phyloP scores from a whole-genome alignment of 2,888 invertebrate species.

The Melanostoma mellinum region DNA sequence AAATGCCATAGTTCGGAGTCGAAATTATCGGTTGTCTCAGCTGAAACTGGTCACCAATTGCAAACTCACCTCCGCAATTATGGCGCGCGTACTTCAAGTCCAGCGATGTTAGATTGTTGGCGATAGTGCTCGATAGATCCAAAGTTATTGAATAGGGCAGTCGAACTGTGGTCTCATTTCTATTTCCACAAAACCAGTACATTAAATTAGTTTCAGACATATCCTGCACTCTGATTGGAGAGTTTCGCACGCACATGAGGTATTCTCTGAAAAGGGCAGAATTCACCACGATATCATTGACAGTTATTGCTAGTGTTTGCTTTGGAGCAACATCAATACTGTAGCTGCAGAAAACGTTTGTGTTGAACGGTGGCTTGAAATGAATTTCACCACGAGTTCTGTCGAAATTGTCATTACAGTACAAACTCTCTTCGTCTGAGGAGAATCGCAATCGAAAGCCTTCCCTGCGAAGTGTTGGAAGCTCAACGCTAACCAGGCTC shows the following conservation, averaged over 20 bases:
- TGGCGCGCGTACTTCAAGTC: slow-evolving; percentile 84
- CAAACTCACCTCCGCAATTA: slow-evolving; percentile 87
- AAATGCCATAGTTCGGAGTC: slow-evolving; percentile 74
- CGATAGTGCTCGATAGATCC: slow-evolving; percentile 73
- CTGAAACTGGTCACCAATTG: slow-evolving; percentile 78
- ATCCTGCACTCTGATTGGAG: slow-evolving; percentile 75
- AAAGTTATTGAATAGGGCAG: slow-evolving; percentile 76
- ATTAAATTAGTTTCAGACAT: slow-evolving; percentile 69
- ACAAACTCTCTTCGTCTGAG: slow-evolving; percentile 83
- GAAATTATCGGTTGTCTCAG: slow-evolving; percentile 79
- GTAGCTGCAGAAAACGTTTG: slow-evolving; percentile 76
- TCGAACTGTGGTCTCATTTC: slow-evolving; percentile 73
- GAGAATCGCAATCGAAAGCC: slow-evolving; percentile 89
- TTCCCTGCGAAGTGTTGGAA: slow-evolving; percentile 82
- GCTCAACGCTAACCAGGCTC: slow-evolving; percentile 85
- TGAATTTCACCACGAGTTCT: slow-evolving; percentile 38
- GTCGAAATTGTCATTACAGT: slow-evolving; percentile 71
- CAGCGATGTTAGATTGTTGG: slow-evolving; percentile 74
- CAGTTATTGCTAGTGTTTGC: slow-evolving; percentile 75
- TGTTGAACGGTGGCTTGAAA: slow-evolving; percentile 67
- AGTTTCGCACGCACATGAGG: slow-evolving; percentile 49
- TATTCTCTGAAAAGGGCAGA: slow-evolving; percentile 18
- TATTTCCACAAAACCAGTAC: slow-evolving; percentile 74
- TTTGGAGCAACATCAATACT: slow-evolving; percentile 73
- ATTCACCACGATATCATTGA: slow-evolving; percentile 70